Evolutionary conservation across 2,888 invertebrate species (phyloP), one percentile per base, ranked within the genome.

Genomic region (Callimorpha dominula): DNA sequence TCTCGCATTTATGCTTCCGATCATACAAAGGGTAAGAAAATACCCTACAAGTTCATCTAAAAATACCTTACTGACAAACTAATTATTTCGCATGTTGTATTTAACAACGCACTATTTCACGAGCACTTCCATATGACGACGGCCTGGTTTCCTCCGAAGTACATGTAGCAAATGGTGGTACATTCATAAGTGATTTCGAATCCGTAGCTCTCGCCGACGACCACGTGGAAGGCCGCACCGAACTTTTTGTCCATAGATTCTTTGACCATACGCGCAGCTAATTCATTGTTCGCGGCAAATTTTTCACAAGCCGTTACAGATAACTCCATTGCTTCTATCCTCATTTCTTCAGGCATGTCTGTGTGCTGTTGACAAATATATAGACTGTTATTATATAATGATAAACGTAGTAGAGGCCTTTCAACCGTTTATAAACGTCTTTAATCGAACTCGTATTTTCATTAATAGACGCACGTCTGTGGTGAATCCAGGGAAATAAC

Each of bases 191-290:
- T 98, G 76, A 99, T 97, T 92, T 99, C 98, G 93, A 99, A 99
- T 65, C 99, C 99, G 94, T 97, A 99, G 75, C 98, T 98, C 96
- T 99, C 99, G 9, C 99, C 99, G 7, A 99, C 98, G 0, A 99
- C 98, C n/a, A 98, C 98, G 93, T 99, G 98, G 97, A 99, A 99
- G 75, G 98, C 97, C 0, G 98, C 97, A 5, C 99, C 99, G 92
- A 98, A 99, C 91, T 98, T 99, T 93, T 99, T 99, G 93, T 99
- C 99, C 97, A 99, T 97, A 65, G 97, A 97, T 86, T 99, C 99
- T 94, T 99, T 99, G 72, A 99, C 98, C 96, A 98, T 97, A 84
- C 97, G 97, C n/a, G 99, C 99, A 0, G 99, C 99, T 81, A 97
- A 96, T 97, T 99, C 97, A 86, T 99, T 98, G 94, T 99, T 99